A percentile compares a stretch with the other conserved stretches of the same genome.
Evolutionary conservation across 92 coral and sea anemone genomes (phyloP).

Genomic region (Epizoanthus scotinus): DNA sequence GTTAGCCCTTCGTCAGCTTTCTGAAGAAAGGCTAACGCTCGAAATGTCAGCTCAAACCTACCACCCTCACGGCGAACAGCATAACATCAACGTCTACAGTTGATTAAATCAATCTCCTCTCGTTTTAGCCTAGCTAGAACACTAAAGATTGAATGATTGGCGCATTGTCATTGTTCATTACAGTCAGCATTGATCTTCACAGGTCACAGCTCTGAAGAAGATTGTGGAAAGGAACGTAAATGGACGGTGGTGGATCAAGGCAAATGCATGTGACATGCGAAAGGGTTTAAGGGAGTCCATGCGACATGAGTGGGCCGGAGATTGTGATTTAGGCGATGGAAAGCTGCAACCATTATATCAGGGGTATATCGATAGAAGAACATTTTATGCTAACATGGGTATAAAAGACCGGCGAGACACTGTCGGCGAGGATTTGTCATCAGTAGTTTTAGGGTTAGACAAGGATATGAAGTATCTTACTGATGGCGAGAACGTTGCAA

Average conservation of each 20-base stretch:
- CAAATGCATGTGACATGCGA: constrained; percentile 51
- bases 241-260: constrained; percentile 52
- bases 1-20: no score
- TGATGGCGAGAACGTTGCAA: constrained; percentile 37
- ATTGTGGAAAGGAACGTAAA: constrained; percentile 37
- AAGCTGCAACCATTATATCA: constrained; percentile 18
- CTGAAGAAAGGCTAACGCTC: no score
- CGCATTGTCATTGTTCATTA: no score
- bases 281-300: constrained; percentile 35
- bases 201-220: constrained; percentile 44
- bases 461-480: constrained; percentile 3
- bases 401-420: constrained; percentile 11
- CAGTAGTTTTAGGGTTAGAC: constrained; percentile 12
- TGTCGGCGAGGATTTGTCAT: constrained; percentile 1
- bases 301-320: constrained; percentile 44
- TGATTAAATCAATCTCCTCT: no score
- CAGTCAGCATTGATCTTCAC: no score
- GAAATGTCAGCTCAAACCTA: no score
- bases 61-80: no score
- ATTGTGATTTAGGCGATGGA: no score
- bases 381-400: constrained; percentile 1
- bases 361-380: constrained; percentile 27
- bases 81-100: no score
- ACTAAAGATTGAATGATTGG: no score
- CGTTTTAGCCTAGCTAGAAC: no score